phyloP scores from a whole-genome alignment of 2,113 vertebrate species.

The Meriones unguiculatus region DNA sequence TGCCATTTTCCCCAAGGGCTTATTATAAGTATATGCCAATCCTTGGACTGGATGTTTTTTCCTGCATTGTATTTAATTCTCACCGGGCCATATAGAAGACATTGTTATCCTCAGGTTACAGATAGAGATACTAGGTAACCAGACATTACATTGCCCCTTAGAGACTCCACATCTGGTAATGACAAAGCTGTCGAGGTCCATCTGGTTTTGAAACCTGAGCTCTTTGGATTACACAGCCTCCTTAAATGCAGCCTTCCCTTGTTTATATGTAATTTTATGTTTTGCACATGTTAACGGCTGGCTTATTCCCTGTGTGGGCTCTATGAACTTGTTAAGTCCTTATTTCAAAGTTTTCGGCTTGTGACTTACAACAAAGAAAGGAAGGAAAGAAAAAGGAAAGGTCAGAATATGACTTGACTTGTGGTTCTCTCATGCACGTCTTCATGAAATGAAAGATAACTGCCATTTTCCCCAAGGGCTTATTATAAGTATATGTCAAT shows the following conservation, averaged over 20 bases:
- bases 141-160: not conserved
- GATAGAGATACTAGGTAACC: not conserved
- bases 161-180: not conserved
- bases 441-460: too few relatives aligned
- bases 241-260: conserved; percentile 3
- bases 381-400: too few relatives aligned
- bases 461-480: too few relatives aligned
- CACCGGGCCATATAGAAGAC: not conserved
- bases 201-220: not conserved
- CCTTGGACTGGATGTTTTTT: not conserved
- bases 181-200: not conserved
- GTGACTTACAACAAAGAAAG: not conserved
- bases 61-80: not conserved
- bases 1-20: not conserved
- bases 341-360: not conserved
- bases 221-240: not conserved
- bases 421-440: too few relatives aligned
- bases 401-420: too few relatives aligned
- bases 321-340: not conserved
- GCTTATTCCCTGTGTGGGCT: not conserved
- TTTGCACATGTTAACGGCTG: not conserved
- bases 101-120: not conserved
- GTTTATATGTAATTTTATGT: not conserved
- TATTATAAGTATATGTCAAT: too few relatives aligned
- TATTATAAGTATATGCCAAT: not conserved